Percentiles rank a stretch among this genome's conserved stretches.
Conservation (phyloP, 2,113 vertebrate species). For the Arvicanthis niloticus region DNA sequence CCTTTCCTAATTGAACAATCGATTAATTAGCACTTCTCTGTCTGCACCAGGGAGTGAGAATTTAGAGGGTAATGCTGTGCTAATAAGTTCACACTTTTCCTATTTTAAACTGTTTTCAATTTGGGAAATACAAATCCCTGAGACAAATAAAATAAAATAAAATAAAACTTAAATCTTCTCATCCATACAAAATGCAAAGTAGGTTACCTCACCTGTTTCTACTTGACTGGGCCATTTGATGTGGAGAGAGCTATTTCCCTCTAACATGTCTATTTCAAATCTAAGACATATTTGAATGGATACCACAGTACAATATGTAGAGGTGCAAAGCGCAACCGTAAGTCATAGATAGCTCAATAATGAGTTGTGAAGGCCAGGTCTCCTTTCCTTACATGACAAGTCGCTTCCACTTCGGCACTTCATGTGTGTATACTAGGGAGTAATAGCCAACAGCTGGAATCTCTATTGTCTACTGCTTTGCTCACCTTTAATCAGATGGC, state of each 20-base stretch:
- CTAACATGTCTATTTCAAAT: not conserved
- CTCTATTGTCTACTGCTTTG: not conserved
- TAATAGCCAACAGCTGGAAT: not conserved
- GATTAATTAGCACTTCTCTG: slow-evolving; percentile 81
- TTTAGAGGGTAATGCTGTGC: slow-evolving; percentile 77
- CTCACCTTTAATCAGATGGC: not conserved
- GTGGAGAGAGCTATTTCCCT: not conserved
- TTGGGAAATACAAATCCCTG: slow-evolving; percentile 79
- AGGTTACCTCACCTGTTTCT: slow-evolving; percentile 65
- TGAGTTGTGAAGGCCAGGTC: not conserved
- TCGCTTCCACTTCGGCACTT: not conserved
- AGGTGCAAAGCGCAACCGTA: not conserved
- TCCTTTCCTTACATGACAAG: not conserved
- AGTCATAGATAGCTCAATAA: not conserved
- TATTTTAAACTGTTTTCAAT: slow-evolving; percentile 83
- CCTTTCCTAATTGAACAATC: slow-evolving; percentile 77
- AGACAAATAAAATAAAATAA: slow-evolving; percentile 74
- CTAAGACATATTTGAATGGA: not conserved
- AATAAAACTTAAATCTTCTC: slow-evolving; percentile 57
- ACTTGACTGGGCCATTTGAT: not conserved
- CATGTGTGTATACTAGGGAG: not conserved
- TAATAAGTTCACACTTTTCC: slow-evolving; percentile 79
- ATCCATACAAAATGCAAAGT: slow-evolving; percentile 71
- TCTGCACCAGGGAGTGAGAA: slow-evolving; percentile 78
- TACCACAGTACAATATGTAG: not conserved